Percentiles rank a stretch among this genome's conserved stretches.
Evolutionary conservation across 2,888 invertebrate genomes (phyloP).

Genomic region (Lepidocyrtinus sp.): DNA sequence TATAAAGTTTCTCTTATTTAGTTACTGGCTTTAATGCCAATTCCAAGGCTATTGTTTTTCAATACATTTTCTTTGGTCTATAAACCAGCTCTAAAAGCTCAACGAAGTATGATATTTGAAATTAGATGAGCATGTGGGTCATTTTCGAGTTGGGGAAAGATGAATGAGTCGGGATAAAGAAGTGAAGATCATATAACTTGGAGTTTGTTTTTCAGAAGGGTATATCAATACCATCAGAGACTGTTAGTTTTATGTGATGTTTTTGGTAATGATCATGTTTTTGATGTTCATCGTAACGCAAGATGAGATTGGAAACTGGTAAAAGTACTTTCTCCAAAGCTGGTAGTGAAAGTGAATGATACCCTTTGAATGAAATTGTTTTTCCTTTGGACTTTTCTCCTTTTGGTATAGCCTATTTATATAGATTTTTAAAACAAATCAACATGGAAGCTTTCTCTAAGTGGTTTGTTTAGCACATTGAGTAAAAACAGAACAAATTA

Average conservation of each 20-base stretch:
- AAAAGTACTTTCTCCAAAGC: neutral
- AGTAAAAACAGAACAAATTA: conserved; percentile 47
- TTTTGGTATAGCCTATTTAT: neutral
- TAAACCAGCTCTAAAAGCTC: neutral
- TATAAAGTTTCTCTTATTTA: no score
- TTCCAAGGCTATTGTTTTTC: no score
- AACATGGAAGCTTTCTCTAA: neutral
- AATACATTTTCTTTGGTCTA: neutral
- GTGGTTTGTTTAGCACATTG: conserved; percentile 3
- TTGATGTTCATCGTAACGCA: neutral
- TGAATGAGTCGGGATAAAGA: no score
- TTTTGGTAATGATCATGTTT: neutral
- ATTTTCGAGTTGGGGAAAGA: conserved; percentile 34
- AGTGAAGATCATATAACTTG: neutral
- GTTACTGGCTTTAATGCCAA: no score
- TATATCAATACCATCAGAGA: neutral
- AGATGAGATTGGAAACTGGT: conserved; percentile 11
- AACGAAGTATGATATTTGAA: conserved; percentile 26
- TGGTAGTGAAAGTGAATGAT: conserved; percentile 27
- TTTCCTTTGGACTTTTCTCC: conserved; percentile 26
- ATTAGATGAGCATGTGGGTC: conserved; percentile 47
- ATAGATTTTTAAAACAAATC: neutral
- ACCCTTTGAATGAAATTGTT: conserved; percentile 50
- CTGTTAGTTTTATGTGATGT: no score
- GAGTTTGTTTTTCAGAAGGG: neutral